Evolutionary conservation across 2,797 vertebrate species (phyloP), one percentile per base, ranked within the genome.

Genomic region (Mormyrops boulengeri): DNA sequence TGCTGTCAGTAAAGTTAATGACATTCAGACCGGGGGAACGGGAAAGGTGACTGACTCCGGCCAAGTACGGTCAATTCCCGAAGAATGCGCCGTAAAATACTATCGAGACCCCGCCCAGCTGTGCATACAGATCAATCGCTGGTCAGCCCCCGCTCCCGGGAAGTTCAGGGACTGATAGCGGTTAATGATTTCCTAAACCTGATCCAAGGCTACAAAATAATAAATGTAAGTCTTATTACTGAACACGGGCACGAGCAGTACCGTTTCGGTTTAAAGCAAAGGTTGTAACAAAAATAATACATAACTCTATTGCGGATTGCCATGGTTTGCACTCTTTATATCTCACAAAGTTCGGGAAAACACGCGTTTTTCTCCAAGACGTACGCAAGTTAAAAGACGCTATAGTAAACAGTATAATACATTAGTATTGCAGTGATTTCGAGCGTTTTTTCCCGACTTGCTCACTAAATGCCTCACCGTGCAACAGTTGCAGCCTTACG

Each of bases 391-490:
- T 77, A 34, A 69, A 34, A 69, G 34, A 11, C 26, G 62, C 2
- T 12, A 14, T 34, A 11, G 26, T 69, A 69, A 69, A 69, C 2
- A 34, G 30, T 34, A 30, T 12, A 69, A 30, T 4, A 12, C 26
- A 30, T 12, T 34, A 30, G 62, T 12, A 69, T 69, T 69, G 26
- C 11, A 14, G 11, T 30, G 66, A 69, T 34, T 69, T 69, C 26
- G 26, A 34, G 26, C 66, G 26, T 14, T 69, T 34, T 69, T 12
- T 1, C 9, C 26, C 26, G 1, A 69, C 26, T 34, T 69, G 11
- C 66, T 41, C 73, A 7, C 0, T 44, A 44, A 80, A 41, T 80
- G 22, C 17, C 95, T 96, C 93, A 98, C 97, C 96, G 92, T 97
- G 94, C 38, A 95, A 89, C 44, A 96, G 88, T 86, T 96, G 94